Evolutionary conservation across 2,797 vertebrate genomes (phyloP).

Genomic region (Clarias pachynema): DNA sequence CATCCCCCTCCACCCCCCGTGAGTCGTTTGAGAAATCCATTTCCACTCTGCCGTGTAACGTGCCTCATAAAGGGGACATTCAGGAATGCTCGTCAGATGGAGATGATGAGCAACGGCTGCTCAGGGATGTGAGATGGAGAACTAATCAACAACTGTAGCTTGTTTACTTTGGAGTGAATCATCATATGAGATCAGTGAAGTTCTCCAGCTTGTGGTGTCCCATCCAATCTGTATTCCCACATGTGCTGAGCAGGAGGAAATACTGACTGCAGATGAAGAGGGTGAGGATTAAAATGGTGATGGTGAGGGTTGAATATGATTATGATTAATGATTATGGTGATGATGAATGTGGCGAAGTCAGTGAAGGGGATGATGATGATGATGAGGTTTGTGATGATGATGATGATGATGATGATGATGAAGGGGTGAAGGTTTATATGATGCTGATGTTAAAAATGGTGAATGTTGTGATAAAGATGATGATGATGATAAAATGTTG

Average conservation of each 20-base stretch:
- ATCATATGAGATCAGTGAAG: not conserved
- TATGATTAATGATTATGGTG: not conserved
- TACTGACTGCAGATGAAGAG: not conserved
- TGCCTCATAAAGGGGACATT: not conserved
- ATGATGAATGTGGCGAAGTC: no score
- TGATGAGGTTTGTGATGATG: no score
- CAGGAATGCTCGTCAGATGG: not conserved
- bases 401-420: no score
- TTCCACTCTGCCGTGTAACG: not conserved
- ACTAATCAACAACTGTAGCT: not conserved
- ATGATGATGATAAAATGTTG: not conserved
- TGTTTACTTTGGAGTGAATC: not conserved
- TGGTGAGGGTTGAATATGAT: not conserved
- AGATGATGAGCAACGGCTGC: not conserved
- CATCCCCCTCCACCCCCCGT: not conserved
- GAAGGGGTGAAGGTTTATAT: no score
- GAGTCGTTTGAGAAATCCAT: not conserved
- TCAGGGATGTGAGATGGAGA: conserved; percentile 14
- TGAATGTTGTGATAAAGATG: not conserved
- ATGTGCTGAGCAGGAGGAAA: not conserved
- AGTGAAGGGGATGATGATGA: no score
- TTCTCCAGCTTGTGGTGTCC: not conserved
- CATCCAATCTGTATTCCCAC: not conserved
- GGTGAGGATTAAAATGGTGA: not conserved
- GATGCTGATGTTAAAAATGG: no score